Conservation (phyloP, 2,797 vertebrate species). For the Gymnodraco acuticeps region DNA sequence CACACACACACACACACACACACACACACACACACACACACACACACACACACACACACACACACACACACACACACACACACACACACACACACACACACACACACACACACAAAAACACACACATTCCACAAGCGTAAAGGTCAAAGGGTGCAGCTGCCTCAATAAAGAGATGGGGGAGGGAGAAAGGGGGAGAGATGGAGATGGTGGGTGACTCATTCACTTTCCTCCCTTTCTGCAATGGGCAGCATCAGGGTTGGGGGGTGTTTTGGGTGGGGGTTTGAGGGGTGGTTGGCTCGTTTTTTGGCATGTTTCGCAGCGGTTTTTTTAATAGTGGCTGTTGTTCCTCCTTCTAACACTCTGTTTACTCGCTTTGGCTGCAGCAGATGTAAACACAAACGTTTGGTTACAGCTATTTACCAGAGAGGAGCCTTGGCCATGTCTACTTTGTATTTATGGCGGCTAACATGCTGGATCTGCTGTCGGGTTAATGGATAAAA, state of each 20-base stretch:
- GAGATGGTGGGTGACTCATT: slow-evolving; percentile 73
- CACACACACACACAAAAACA: slow-evolving; percentile 37
- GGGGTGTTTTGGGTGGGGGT: slow-evolving; percentile 18
- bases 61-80: slow-evolving; percentile 61
- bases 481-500: slow-evolving; percentile 46
- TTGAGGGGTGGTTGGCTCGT: slow-evolving; percentile 31
- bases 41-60: slow-evolving; percentile 59
- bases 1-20: slow-evolving; percentile 59
- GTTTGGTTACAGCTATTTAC: slow-evolving; percentile 67
- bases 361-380: slow-evolving; percentile 76
- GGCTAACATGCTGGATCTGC: slow-evolving; percentile 51
- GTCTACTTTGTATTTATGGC: slow-evolving; percentile 64
- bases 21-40: slow-evolving; percentile 59
- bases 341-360: slow-evolving; percentile 71
- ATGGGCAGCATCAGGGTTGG: slow-evolving; percentile 44
- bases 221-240: slow-evolving; percentile 75
- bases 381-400: slow-evolving; percentile 73
- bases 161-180: slow-evolving; percentile 82
- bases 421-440: slow-evolving; percentile 54
- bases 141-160: slow-evolving; percentile 89
- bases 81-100: slow-evolving; percentile 48
- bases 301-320: slow-evolving; percentile 52
- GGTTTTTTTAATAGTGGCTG: slow-evolving; percentile 54
- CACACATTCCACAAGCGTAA: slow-evolving; percentile 83
- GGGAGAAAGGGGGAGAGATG: slow-evolving; percentile 40